These are phyloP conservation scores for Pilophorus perplexus DNA, from an alignment of 2,888 invertebrate species.

Conservation along the genomic window DNA sequence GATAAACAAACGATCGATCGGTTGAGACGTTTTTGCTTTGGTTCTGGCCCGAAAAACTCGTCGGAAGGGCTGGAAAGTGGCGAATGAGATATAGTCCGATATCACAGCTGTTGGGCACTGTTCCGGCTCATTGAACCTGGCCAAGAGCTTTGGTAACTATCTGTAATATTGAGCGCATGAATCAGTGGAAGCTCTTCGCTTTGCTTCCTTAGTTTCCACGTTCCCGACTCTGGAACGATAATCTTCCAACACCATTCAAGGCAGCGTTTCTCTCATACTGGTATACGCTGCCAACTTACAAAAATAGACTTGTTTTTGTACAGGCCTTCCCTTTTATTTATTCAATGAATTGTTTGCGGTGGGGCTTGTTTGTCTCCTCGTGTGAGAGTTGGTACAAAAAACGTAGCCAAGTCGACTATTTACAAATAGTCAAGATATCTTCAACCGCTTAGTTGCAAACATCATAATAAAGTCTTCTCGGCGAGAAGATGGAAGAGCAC, in stretches of 20 bases:
- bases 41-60: no score
- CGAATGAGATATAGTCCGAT: constrained; percentile 8
- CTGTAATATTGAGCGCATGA: constrained; percentile 13
- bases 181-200: background rate
- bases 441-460: background rate
- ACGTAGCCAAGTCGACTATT: background rate
- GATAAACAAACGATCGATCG: no score
- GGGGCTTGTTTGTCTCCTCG: constrained; percentile 4
- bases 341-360: constrained; percentile 15
- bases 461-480: no score
- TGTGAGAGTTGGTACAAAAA: no score
- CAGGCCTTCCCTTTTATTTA: constrained; percentile 6
- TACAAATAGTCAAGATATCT: constrained; percentile 9
- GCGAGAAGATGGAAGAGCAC: no score
- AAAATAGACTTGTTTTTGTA: background rate
- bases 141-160: constrained; percentile 10
- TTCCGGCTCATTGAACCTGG: constrained; percentile 13
- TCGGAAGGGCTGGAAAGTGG: no score
- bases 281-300: constrained; percentile 8
- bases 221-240: background rate
- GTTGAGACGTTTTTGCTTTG: no score
- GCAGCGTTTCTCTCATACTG: constrained; percentile 5
- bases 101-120: constrained; percentile 12
- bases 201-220: background rate
- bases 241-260: constrained; percentile 3